Base-by-base conservation (phyloP, 2,888 invertebrate genomes). In the Chloroclysta siterata region DNA sequence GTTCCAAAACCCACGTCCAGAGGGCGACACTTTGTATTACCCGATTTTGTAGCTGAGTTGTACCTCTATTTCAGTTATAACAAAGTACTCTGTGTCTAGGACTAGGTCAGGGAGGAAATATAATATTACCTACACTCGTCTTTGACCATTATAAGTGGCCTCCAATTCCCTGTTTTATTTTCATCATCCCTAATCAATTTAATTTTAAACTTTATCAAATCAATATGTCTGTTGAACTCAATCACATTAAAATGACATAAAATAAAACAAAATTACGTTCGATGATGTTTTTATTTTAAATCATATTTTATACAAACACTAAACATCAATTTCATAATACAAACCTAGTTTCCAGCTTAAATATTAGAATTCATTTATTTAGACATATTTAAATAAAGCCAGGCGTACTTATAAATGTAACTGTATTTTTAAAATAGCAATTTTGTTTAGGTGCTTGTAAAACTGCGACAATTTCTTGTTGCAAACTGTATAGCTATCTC, bases 261-360 rank as follows among this genome's bases (percentile, higher is more conserved):
- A 61, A 53, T 56, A 55, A 59, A 60, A 56, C 53, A 53, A 60
- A 52, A 15, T 17, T 28, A 15, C 48, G 39, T 63, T 63, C 56
- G 53, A 65, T 58, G 58, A 51, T 59, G 54, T 61, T 61, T 65
- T 65, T 61, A 65, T 58, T 57, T 52, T 53, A 56, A 53, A 53
- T 63, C 36, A 59, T 60, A 61, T 62, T 61, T 61, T 62, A 66
- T 59, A 66, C 42, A 65, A 66, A 68, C 55, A 60, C 58, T 54
- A 54, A 60, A 61, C 65, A 65, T 55, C 52, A 48, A 46, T 50
- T 60, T 62, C 14, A 55, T 61, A 54, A 62, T 59, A 59, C 62
- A 56, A 70, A 69, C 53, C 51, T 11, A 44, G 13, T 36, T 47
- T 53, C 51, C 47, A 50, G 57, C 17, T 53, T 48, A 39, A 33